phyloP scores from a whole-genome alignment of 2,888 invertebrate genomes.

The Lordiphosa fenestrarum region DNA sequence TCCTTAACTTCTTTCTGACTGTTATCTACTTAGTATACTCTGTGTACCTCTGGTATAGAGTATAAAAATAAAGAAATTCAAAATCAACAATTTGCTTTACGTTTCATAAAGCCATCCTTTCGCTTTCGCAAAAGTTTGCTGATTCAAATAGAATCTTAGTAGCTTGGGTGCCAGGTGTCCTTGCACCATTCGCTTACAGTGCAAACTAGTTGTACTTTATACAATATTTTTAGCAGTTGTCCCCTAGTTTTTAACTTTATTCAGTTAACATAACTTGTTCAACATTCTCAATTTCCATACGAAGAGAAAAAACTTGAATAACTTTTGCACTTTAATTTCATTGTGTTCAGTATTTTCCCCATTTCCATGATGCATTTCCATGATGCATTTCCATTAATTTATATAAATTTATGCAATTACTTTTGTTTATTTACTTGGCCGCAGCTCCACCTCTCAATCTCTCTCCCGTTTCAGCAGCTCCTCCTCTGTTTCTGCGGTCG shows the following conservation, averaged over 20 bases:
- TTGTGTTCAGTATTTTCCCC: slow-evolving; percentile 39
- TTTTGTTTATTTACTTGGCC: slow-evolving; percentile 72
- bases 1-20: no score
- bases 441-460: background rate
- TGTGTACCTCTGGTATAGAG: no score
- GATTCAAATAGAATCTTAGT: no score
- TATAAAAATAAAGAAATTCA: no score
- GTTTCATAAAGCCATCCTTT: no score
- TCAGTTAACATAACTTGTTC: slow-evolving; percentile 12
- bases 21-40: no score
- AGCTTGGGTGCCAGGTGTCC: background rate
- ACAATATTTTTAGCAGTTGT: no score
- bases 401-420: slow-evolving; percentile 74
- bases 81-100: no score
- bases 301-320: slow-evolving; percentile 20
- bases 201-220: no score
- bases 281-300: background rate
- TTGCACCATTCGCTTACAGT: background rate
- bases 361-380: slow-evolving; percentile 67
- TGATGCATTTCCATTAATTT: slow-evolving; percentile 71
- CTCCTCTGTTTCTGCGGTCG: slow-evolving; percentile 36
- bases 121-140: no score
- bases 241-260: no score
- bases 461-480: background rate
- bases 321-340: slow-evolving; percentile 65